Conservation (phyloP, 2,888 invertebrate species). For the Neocrepidodera transversa region DNA sequence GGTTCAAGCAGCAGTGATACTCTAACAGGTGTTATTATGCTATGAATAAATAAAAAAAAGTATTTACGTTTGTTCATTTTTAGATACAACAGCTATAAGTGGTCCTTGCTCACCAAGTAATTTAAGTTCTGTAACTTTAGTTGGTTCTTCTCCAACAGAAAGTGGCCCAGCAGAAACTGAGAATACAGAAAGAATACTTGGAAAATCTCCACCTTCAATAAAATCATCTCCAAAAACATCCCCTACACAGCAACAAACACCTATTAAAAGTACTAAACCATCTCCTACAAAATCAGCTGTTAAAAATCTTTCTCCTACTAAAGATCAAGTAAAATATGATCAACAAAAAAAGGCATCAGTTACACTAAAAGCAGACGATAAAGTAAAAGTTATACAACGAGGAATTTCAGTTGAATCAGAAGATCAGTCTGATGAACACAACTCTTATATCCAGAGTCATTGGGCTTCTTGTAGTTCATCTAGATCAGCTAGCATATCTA, state of each 20-base stretch:
- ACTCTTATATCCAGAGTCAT: conserved; percentile 48
- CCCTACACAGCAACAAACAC: not conserved
- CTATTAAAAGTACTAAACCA: conserved; percentile 28
- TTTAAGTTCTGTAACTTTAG: conserved; percentile 74
- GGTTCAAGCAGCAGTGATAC: conserved; percentile 81
- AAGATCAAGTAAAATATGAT: conserved; percentile 28
- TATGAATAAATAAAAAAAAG: not conserved
- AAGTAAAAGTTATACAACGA: conserved; percentile 34
- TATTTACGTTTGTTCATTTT: conserved; percentile 9
- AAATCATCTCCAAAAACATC: conserved; percentile 17
- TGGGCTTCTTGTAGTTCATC: conserved; percentile 55
- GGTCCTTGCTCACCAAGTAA: conserved; percentile 77
- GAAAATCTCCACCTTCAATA: conserved; percentile 27
- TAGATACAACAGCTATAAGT: conserved; percentile 62
- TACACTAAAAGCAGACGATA: conserved; percentile 34
- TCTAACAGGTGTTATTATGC: conserved; percentile 69
- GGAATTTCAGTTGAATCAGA: conserved; percentile 44
- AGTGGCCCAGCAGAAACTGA: conserved; percentile 47
- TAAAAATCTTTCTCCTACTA: conserved; percentile 31
- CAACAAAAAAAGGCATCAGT: conserved; percentile 36
- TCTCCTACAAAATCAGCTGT: conserved; percentile 31
- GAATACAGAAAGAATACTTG: conserved; percentile 44
- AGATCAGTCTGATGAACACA: conserved; percentile 39
- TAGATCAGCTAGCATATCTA: conserved; percentile 56
- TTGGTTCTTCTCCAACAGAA: conserved; percentile 67